Base-by-base conservation (phyloP, 2,797 vertebrate species). In the Hirundo rustica region DNA sequence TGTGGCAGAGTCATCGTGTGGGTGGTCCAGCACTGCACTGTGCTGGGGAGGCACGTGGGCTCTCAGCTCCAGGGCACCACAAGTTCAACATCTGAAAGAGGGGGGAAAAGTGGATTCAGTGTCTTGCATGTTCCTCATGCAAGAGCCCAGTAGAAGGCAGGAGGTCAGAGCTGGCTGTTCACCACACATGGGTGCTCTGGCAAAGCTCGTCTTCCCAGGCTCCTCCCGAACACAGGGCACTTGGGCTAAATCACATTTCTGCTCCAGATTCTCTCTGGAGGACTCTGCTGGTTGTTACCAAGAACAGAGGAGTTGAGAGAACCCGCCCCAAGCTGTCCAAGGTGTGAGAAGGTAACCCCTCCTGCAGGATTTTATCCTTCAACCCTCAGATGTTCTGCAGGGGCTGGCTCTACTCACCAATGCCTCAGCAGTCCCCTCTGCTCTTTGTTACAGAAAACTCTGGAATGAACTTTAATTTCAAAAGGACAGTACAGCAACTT, bases 1-100 rank as follows among this genome's bases (percentile, higher is more conserved):
- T 32, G 70, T 3, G 30, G 38, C 62, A 44, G 20, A 20, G 9
- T 22, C 17, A 0, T 1, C 0, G 53, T 45, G 65, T 61, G 4
- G 50, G n/a, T 3, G 21, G 36, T 1, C 4, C 57, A 15, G 74
- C 20, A 22, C 62, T 44, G 40, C 5, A 3, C 66, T 7, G 22
- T n/a, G n/a, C 67, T 9, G 21, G 61, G 10, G 2, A 4, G 1
- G 21, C n/a, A 21, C 1, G 1, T 1, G 53, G 10, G 14, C 7
- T 34, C 23, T 23, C 47, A 57, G 26, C 45, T 53, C 6, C 5
- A 14, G 60, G 88, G 25, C 34, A 26, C 23, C 57, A 58, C 23
- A 38, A 27, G 34, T 18, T 60, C 34, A 18, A 38, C 27, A 60
- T 19, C 34, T 60, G 34, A 60, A 58, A 62, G 32, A 45, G 9